Evolutionary conservation across 2,113 vertebrate genomes (phyloP).

Genomic region (Pangasianodon hypophthalmus): DNA sequence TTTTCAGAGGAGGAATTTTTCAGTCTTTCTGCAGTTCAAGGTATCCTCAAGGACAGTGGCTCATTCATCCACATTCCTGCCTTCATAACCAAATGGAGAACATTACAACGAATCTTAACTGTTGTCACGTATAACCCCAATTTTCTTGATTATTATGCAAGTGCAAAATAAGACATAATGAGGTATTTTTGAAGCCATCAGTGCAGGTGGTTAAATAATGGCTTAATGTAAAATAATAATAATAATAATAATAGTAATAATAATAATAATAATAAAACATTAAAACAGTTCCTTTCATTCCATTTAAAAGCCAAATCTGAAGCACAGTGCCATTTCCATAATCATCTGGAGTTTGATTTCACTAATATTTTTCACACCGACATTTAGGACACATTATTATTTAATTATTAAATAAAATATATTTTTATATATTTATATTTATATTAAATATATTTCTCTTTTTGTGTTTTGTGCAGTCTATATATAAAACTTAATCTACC

Average conservation of each 20-base stretch:
- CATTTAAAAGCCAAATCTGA: not conserved
- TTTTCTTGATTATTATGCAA: not conserved
- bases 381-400: no score
- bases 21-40: not conserved
- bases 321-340: not conserved
- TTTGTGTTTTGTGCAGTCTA: no score
- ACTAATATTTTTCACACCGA: no score
- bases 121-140: not conserved
- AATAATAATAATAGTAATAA: no score
- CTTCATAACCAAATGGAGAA: not conserved
- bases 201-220: not conserved
- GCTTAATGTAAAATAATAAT: not conserved
- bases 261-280: no score
- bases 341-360: not conserved
- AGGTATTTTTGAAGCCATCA: not conserved
- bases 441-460: no score
- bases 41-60: not conserved
- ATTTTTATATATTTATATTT: no score
- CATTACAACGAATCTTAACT: not conserved
- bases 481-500: no score
- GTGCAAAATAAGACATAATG: not conserved
- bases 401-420: no score
- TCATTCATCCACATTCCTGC: not conserved
- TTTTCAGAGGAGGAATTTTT: not conserved
- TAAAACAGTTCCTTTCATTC: not conserved